These are phyloP conservation scores for Drosophila nasuta DNA, from an alignment of 1,140 invertebrate species.

Conservation along the genomic window DNA sequence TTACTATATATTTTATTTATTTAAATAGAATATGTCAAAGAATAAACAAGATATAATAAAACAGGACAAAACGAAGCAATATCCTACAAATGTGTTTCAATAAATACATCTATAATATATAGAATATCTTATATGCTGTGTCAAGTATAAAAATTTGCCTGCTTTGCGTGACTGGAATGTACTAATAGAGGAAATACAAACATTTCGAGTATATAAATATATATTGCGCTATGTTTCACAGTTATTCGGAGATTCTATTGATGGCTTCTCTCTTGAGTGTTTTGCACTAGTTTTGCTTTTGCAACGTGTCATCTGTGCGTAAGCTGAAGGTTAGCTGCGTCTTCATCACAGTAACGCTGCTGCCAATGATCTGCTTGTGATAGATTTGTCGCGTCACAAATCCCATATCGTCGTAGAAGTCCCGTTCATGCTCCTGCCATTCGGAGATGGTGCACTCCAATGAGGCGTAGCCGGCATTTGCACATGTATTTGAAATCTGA, in stretches of 20 bases:
- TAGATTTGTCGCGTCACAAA: slow-evolving; percentile 82
- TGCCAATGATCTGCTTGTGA: slow-evolving; percentile 82
- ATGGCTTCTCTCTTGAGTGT: slow-evolving; percentile 10
- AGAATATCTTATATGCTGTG: slow-evolving; percentile 3
- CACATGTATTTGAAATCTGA: slow-evolving; percentile 64
- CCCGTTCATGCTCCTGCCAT: slow-evolving; percentile 79
- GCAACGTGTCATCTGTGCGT: slow-evolving; percentile 55
- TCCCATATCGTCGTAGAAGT: slow-evolving; percentile 74
- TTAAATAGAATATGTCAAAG: slow-evolving; percentile 83
- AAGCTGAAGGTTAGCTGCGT: slow-evolving; percentile 72
- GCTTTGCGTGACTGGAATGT: slow-evolving; percentile 52
- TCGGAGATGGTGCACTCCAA: slow-evolving; percentile 79
- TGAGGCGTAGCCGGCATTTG: slow-evolving; percentile 61
- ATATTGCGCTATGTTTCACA: slow-evolving; percentile 66
- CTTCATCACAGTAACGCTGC: slow-evolving; percentile 78
- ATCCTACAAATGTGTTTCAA: slow-evolving; percentile 20
- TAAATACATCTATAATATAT: background rate
- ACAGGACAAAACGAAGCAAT: slow-evolving; percentile 68
- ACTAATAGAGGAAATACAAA: slow-evolving; percentile 24
- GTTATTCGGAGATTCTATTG: slow-evolving; percentile 18
- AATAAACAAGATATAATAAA: slow-evolving; percentile 81
- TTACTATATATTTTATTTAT: slow-evolving; percentile 84
- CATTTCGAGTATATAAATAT: slow-evolving; percentile 28
- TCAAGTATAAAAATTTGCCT: slow-evolving; percentile 45
- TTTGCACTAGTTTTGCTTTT: slow-evolving; percentile 67